These are phyloP conservation scores for Heterodera schachtii DNA, from an alignment of 1,140 invertebrate genomes.

Conservation along the genomic window DNA sequence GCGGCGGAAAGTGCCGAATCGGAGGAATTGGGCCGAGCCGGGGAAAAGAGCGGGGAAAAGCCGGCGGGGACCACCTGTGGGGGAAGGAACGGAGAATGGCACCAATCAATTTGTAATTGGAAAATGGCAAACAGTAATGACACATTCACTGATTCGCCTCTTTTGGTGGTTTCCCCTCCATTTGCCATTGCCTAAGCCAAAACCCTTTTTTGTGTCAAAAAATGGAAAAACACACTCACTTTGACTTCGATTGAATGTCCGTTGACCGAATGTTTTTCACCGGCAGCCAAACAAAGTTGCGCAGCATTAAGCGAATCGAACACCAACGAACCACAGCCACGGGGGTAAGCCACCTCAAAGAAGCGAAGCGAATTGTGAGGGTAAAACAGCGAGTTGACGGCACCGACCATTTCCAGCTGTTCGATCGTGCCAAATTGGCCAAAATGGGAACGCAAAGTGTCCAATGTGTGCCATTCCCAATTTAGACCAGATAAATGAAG, in stretches of 20 bases:
- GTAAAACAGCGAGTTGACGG: too few species aligned
- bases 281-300: slow-evolving; percentile 17
- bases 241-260: slow-evolving; percentile 25
- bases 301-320: slow-evolving; percentile 16
- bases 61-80: neutral
- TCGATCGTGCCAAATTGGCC: slow-evolving; percentile 23
- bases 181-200: too few species aligned
- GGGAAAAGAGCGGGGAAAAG: neutral
- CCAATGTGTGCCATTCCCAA: slow-evolving; percentile 30
- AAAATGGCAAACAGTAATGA: neutral
- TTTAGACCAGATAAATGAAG: slow-evolving; percentile 24
- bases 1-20: slow-evolving; percentile 11
- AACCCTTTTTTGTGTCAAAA: neutral
- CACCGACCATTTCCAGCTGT: slow-evolving; percentile 28
- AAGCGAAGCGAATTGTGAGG: too few species aligned
- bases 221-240: neutral
- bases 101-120: too few species aligned
- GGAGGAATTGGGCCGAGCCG: slow-evolving; percentile 7
- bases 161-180: neutral
- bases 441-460: slow-evolving; percentile 19
- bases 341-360: slow-evolving; percentile 21
- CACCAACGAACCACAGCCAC: slow-evolving; percentile 24
- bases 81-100: too few species aligned
- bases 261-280: slow-evolving; percentile 9
- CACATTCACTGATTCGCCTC: neutral